Evolutionary conservation across 2,113 vertebrate species (phyloP).

Genomic region (Semicossyphus pulcher): DNA sequence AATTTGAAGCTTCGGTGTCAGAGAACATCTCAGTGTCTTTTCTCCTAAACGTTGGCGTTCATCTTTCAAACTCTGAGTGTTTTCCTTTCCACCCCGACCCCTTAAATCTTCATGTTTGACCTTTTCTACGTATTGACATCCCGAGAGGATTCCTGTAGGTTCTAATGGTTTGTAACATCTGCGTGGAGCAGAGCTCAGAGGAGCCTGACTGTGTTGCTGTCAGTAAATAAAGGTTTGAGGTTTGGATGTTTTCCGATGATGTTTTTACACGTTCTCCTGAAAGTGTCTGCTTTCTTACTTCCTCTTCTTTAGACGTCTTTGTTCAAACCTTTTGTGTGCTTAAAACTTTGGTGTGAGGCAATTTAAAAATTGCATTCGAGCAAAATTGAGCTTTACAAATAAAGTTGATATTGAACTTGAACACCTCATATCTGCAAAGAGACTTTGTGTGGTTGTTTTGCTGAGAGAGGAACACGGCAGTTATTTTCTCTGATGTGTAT

Average conservation of each 20-base stretch:
- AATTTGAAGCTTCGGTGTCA: too few species aligned
- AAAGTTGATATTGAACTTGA: conserved; percentile 40
- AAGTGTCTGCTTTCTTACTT: not conserved
- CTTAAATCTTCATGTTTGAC: too few species aligned
- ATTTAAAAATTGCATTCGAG: conserved; percentile 11
- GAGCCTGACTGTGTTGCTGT: too few species aligned
- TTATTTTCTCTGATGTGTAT: conserved; percentile 52
- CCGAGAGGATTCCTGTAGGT: too few species aligned
- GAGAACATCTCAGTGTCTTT: too few species aligned
- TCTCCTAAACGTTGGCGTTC: too few species aligned
- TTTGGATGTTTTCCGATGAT: not conserved
- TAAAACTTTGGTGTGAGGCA: not conserved
- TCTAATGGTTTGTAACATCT: too few species aligned
- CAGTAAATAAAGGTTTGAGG: not conserved
- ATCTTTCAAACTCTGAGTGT: too few species aligned
- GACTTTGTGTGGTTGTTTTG: conserved; percentile 16
- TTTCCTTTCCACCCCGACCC: too few species aligned
- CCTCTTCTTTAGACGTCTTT: not conserved
- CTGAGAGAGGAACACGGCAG: conserved; percentile 34
- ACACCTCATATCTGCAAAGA: conserved; percentile 3
- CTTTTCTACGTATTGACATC: too few species aligned
- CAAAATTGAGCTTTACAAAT: conserved; percentile 33
- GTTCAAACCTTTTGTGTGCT: not conserved
- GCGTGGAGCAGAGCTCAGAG: too few species aligned
- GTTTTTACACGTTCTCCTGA: not conserved